Conservation (phyloP, 2,113 vertebrate genomes). For the Chrysemys picta region DNA sequence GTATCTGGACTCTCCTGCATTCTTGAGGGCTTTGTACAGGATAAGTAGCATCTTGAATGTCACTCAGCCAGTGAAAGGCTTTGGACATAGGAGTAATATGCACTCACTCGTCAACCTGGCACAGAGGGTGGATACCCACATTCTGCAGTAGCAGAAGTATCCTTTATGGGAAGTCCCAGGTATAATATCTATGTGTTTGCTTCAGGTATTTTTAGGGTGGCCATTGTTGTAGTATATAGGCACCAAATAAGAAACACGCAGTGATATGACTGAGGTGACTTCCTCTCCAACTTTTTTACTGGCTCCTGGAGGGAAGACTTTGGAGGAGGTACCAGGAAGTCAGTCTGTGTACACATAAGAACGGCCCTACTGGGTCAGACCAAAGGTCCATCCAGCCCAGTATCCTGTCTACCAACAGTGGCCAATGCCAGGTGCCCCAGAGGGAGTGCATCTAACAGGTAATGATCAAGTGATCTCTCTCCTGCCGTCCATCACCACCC, state of each 20-base stretch:
- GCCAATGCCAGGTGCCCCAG: too few species aligned
- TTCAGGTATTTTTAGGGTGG: not conserved
- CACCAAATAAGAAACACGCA: not conserved
- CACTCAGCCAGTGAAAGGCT: not conserved
- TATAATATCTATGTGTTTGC: not conserved
- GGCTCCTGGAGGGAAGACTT: not conserved
- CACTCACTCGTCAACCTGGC: not conserved
- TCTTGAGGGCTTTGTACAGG: not conserved
- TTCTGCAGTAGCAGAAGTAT: not conserved
- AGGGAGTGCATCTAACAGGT: too few species aligned
- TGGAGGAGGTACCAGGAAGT: not conserved
- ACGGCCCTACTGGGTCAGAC: too few species aligned
- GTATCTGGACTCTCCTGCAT: not conserved
- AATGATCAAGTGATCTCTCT: too few species aligned
- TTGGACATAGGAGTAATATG: not conserved
- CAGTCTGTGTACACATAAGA: rapidly evolving
- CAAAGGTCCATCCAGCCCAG: too few species aligned
- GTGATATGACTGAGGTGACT: not conserved
- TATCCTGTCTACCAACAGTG: too few species aligned
- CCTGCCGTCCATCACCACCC: too few species aligned
- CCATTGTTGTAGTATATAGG: not conserved
- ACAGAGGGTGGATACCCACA: constrained; percentile 1
- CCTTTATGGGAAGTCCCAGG: not conserved
- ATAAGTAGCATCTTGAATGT: not conserved
- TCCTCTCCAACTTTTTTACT: not conserved